Evolutionary conservation across 2,888 invertebrate genomes (phyloP), one percentile per base, ranked within the genome.

Genomic region (Amorpha juglandis): DNA sequence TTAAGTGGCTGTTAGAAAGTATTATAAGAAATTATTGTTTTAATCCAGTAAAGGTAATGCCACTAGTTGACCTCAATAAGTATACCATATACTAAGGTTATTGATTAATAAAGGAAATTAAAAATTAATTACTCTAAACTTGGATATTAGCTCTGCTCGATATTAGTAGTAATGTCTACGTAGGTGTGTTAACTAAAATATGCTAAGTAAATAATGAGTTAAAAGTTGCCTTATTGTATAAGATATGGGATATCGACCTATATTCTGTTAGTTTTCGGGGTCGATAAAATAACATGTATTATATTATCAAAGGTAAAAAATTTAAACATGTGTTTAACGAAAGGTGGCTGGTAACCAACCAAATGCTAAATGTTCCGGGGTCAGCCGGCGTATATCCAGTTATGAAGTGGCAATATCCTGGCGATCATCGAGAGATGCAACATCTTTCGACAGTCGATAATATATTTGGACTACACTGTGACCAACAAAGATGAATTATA

Each of bases 81-180:
- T 2, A 42, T 9, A 19, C 6, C 11, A 38, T 16, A 38, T 1
- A 12, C 11, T 38, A 12, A 58, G 38, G 42, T 58, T 58, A 42
- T 38, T 38, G 16, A 55, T 35, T 58, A 38, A 58, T 42, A 16
- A 38, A 38, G 16, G 19, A 58, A 55, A 9, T 55, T 38, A n/a
- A 55, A 38, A 16, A 55, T 38, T 55, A 16, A 55, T 55, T 16
- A 8, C 3, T 16, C 38, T 6, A 38, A 19, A 42, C 19, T 42
- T 19, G n/a, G 42, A 42, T 42, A 38, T 42, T 42, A 38, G 6
- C 58, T 58, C 42, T 38, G n/a, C 42, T 58, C 9, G 19, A 19
- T 19, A 19, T 58, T 19, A 58, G n/a, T n/a, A n/a, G n/a, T n/a
- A 42, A 42, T 58, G 16, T 2, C 19, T 58, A 16, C 38, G 1